phyloP scores from a whole-genome alignment of 2,888 invertebrate genomes.

The Leptopilina myrica region DNA sequence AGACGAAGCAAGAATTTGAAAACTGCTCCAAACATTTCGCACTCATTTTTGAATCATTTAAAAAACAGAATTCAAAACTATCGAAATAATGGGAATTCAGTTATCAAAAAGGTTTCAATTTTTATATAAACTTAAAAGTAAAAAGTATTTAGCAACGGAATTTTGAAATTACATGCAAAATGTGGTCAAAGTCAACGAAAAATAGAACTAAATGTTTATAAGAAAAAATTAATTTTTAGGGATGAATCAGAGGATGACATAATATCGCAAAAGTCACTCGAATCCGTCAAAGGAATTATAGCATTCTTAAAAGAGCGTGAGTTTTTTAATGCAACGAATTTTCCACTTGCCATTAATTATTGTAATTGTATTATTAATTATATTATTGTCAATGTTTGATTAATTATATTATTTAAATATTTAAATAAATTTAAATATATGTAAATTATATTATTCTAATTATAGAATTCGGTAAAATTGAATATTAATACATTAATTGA shows the following conservation, averaged over 20 bases:
- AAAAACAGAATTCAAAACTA: background rate
- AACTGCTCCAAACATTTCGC: background rate
- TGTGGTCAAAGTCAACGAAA: background rate
- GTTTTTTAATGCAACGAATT: constrained; percentile 48
- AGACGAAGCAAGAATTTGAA: background rate
- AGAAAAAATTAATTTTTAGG: background rate
- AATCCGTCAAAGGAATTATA: constrained; percentile 74
- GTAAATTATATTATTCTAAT: no score
- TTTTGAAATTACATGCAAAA: no score
- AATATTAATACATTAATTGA: background rate
- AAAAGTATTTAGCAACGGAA: no score
- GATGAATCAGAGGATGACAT: constrained; percentile 67
- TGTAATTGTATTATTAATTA: no score
- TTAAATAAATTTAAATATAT: no score
- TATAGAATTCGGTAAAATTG: no score
- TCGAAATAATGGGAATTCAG: constrained; percentile 26
- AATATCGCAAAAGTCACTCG: constrained; percentile 75
- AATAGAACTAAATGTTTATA: background rate
- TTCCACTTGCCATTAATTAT: no score
- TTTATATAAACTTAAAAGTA: no score
- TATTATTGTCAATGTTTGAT: no score
- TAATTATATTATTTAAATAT: no score
- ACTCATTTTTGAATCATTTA: no score
- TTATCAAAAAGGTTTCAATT: constrained; percentile 14
- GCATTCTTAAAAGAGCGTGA: constrained; percentile 75